Percentiles rank a stretch among this genome's conserved stretches.
phyloP scores from a whole-genome alignment of 2,797 vertebrate genomes.

The Meda fulgida region DNA sequence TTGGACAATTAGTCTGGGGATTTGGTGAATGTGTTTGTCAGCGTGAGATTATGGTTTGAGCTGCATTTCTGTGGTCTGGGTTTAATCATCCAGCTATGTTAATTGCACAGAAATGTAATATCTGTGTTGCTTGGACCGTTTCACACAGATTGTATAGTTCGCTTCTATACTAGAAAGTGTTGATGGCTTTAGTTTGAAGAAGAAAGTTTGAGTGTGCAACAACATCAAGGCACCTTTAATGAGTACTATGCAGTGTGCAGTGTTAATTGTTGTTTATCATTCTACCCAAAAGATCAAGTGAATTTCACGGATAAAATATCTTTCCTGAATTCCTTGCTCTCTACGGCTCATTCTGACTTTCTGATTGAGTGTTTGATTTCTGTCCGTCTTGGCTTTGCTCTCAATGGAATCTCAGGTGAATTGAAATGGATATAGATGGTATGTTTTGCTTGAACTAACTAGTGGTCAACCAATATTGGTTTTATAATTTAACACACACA shows the following conservation, averaged over 20 bases:
- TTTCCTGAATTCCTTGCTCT: conserved; percentile 1
- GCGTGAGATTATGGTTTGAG: background rate
- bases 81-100: conserved; percentile 36
- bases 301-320: background rate
- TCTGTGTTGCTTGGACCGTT: conserved; percentile 9
- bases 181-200: background rate
- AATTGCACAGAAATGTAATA: conserved; percentile 35
- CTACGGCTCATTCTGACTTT: background rate
- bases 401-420: conserved; percentile 3
- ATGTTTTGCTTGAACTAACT: conserved; percentile 2
- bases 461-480: background rate
- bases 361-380: conserved; percentile 29
- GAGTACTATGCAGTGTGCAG: background rate
- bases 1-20: conserved; percentile 22
- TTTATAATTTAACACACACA: background rate
- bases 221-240: background rate
- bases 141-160: conserved; percentile 10
- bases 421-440: conserved; percentile 18
- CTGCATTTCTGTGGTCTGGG: conserved; percentile 40
- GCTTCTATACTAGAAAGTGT: conserved; percentile 19
- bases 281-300: background rate
- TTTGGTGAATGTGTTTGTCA: background rate
- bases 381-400: conserved; percentile 31
- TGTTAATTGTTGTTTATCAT: background rate
- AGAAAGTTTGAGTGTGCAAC: background rate